Percentiles rank a stretch among this genome's conserved stretches.
Conservation (phyloP, 2,113 vertebrate species). For the Indicator maculatus region DNA sequence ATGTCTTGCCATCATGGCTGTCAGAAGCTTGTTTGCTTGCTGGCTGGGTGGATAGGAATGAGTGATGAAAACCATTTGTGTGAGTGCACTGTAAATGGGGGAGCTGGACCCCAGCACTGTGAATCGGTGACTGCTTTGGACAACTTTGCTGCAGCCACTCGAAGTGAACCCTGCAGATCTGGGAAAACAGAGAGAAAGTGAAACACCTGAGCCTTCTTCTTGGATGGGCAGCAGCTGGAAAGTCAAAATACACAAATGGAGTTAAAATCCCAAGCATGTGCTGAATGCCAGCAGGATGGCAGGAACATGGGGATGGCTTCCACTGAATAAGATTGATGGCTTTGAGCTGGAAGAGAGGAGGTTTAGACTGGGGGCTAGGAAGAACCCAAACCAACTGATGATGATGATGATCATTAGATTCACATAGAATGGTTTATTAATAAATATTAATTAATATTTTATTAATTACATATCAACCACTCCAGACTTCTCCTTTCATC, state of each 20-base stretch:
- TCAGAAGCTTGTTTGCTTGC: slow-evolving; percentile 44
- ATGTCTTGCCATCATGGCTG: slow-evolving; percentile 34
- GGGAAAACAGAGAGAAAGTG: not conserved
- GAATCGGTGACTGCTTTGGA: slow-evolving; percentile 40
- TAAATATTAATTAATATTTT: too few relatives aligned
- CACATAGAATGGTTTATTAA: too few relatives aligned
- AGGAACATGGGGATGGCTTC: not conserved
- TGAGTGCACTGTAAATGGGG: slow-evolving; percentile 45
- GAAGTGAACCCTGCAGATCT: slow-evolving; percentile 48
- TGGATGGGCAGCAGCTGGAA: slow-evolving; percentile 30
- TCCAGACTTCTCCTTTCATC: too few relatives aligned
- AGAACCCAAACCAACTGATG: too few relatives aligned
- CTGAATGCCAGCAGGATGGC: not conserved
- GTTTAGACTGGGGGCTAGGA: too few relatives aligned
- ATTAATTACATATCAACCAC: too few relatives aligned
- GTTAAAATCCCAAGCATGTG: not conserved
- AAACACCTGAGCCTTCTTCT: slow-evolving; percentile 42
- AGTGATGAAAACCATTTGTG: slow-evolving; percentile 40
- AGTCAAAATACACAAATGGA: slow-evolving; percentile 12
- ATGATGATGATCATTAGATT: too few relatives aligned
- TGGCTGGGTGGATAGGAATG: slow-evolving; percentile 17
- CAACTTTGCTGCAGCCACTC: slow-evolving; percentile 35
- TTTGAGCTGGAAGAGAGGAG: too few relatives aligned
- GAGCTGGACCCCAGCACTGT: slow-evolving; percentile 43
- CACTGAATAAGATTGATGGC: too few relatives aligned